Percentiles rank a stretch among this genome's conserved stretches.
phyloP scores from a whole-genome alignment of 2,113 vertebrate species.

The Myrmecophaga tridactyla region DNA sequence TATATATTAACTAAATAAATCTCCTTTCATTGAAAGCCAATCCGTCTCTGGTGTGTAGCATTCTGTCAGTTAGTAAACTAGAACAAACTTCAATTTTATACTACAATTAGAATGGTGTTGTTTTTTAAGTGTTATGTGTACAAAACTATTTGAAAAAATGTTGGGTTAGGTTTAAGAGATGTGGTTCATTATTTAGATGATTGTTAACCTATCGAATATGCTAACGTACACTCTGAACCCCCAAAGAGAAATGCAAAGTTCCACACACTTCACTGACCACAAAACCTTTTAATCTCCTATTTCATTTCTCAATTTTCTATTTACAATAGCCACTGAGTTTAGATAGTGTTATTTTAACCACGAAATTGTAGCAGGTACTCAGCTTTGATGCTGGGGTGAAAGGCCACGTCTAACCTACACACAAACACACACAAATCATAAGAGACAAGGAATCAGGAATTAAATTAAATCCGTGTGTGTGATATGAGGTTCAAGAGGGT shows the following conservation, averaged over 20 bases:
- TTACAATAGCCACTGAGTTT: neutral
- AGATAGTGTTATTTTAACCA: neutral
- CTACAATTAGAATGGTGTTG: too few relatives aligned
- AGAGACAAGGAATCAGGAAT: neutral
- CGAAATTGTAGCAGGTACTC: neutral
- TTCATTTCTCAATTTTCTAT: neutral
- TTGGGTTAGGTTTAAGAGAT: too few relatives aligned
- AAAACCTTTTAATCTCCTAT: neutral
- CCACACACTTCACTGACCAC: accelerated
- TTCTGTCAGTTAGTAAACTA: too few relatives aligned
- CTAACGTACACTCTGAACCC: neutral
- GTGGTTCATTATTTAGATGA: neutral
- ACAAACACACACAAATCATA: neutral
- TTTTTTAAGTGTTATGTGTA: too few relatives aligned
- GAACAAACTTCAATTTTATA: too few relatives aligned
- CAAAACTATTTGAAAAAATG: neutral
- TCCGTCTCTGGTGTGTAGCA: too few relatives aligned
- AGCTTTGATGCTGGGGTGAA: neutral
- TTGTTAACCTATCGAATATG: neutral
- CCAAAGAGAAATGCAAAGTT: neutral
- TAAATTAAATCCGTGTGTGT: neutral
- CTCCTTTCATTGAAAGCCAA: too few relatives aligned
- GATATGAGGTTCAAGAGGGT: neutral
- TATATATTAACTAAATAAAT: too few relatives aligned
- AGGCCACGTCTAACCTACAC: neutral